Evolutionary conservation across 1,140 invertebrate species (phyloP).

Genomic region (Cydia splendana): DNA sequence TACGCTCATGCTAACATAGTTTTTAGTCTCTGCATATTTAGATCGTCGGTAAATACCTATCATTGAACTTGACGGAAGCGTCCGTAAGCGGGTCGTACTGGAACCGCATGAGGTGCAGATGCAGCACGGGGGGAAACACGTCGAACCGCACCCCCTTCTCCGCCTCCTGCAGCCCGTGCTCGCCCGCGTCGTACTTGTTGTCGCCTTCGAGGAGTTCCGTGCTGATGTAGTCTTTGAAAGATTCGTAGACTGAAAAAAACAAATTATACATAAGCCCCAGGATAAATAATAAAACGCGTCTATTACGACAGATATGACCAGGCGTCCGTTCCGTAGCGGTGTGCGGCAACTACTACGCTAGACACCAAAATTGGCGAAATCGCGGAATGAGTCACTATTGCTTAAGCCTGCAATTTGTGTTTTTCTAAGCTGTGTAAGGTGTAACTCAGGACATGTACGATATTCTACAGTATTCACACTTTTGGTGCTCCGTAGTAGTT

Average conservation of each 20-base stretch:
- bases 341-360: too few relatives aligned
- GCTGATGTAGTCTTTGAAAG: slow-evolving; percentile 98
- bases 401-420: too few relatives aligned
- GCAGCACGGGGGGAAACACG: slow-evolving; percentile 96
- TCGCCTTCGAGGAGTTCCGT: slow-evolving; percentile 96
- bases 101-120: slow-evolving; percentile 97
- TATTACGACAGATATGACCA: too few relatives aligned
- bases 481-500: too few relatives aligned
- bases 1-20: not conserved
- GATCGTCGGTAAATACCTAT: slow-evolving; percentile 80
- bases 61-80: slow-evolving; percentile 98
- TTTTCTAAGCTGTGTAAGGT: too few relatives aligned
- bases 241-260: slow-evolving; percentile 91
- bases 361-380: too few relatives aligned
- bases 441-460: too few relatives aligned
- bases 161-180: slow-evolving; percentile 95
- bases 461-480: too few relatives aligned
- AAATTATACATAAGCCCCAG: not conserved
- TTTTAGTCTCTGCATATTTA: slow-evolving; percentile 34
- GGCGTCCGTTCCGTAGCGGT: too few relatives aligned
- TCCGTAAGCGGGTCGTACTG: slow-evolving; percentile 97
- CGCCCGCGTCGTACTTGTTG: slow-evolving; percentile 98
- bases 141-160: slow-evolving; percentile 98
- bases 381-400: too few relatives aligned
- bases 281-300: too few relatives aligned